Percentiles rank a stretch among this genome's conserved stretches.
Evolutionary conservation across 2,888 invertebrate genomes (phyloP).

Genomic region (Therioaphis trifolii): DNA sequence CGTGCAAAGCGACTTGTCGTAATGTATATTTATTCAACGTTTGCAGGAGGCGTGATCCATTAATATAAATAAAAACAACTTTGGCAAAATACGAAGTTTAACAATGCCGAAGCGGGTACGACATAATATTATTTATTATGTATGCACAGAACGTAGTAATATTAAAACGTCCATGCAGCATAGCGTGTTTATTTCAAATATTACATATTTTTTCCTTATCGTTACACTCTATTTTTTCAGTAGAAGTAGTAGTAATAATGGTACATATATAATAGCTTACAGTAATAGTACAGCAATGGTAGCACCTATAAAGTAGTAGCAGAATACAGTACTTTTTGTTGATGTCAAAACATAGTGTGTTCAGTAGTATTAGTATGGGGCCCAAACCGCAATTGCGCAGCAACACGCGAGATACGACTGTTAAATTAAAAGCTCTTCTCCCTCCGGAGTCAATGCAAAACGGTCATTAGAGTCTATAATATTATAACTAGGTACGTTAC

Average conservation of each 20-base stretch:
- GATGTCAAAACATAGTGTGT: conserved; percentile 12
- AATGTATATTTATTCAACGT: conserved; percentile 10
- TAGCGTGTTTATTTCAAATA: conserved; percentile 32
- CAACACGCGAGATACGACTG: conserved; percentile 39
- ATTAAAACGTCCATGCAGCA: neutral
- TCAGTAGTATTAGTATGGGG: neutral
- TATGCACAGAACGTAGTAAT: neutral
- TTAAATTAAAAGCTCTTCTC: conserved; percentile 32
- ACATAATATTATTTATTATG: neutral
- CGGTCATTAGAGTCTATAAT: neutral
- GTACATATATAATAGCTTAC: neutral
- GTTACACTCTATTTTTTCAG: neutral
- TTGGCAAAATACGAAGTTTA: conserved; percentile 6
- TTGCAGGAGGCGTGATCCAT: neutral
- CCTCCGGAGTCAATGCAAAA: neutral
- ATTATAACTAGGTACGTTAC: neutral
- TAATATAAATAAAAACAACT: neutral
- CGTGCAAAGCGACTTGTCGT: neutral
- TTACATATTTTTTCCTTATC: conserved; percentile 30
- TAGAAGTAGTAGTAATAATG: neutral
- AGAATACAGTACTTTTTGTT: neutral
- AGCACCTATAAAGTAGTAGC: neutral
- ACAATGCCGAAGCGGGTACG: neutral
- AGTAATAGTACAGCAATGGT: neutral
- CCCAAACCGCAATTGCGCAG: neutral